A percentile compares a stretch with the other conserved stretches of the same genome.
Conservation (phyloP, 2,797 vertebrate genomes). For the Coregonus suidteri region DNA sequence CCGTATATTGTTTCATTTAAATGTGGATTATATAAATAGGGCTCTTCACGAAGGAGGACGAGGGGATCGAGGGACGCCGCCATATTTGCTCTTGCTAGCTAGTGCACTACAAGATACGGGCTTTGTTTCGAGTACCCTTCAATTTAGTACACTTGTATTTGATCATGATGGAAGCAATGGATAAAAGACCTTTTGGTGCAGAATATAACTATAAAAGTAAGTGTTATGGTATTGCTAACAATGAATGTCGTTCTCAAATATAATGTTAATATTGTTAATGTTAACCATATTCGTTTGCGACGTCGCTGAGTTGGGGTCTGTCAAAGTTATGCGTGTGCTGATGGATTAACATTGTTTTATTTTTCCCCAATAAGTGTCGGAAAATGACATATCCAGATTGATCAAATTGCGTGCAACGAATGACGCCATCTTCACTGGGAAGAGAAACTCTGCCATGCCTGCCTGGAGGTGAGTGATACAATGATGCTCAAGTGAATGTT, state of each 20-base stretch:
- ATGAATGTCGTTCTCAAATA: not conserved
- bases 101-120: constrained; percentile 1
- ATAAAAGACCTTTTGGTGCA: constrained; percentile 4
- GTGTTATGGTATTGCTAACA: not conserved
- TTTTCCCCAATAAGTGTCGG: constrained; percentile 2
- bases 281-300: not conserved
- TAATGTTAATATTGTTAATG: not conserved
- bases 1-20: not conserved
- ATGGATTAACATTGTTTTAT: not conserved
- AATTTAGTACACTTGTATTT: constrained; percentile 15
- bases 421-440: constrained; percentile 41
- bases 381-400: constrained; percentile 7
- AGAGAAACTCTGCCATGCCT: constrained; percentile 43
- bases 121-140: not conserved
- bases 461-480: constrained; percentile 10
- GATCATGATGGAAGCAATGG: constrained; percentile 11
- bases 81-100: constrained; percentile 15
- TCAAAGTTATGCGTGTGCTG: not conserved
- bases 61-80: constrained; percentile 3
- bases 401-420: constrained; percentile 31
- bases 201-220: constrained; percentile 21
- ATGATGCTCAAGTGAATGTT: not conserved
- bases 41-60: not conserved
- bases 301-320: not conserved
- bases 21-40: not conserved